Conservation (phyloP, 2,113 vertebrate genomes). For the Sylvilagus bachmani region DNA sequence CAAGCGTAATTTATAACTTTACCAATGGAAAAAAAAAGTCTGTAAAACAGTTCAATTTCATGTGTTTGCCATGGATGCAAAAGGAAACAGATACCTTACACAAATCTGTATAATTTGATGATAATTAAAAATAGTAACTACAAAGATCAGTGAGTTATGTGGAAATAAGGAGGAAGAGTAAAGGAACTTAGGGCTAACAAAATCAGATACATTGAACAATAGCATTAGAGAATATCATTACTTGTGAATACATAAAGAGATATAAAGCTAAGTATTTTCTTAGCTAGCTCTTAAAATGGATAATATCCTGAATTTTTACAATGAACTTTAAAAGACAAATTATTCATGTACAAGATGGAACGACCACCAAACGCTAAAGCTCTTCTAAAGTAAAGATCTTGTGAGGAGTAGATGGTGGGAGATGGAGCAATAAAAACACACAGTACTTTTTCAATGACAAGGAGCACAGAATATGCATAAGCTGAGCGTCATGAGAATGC, state of each 20-base stretch:
- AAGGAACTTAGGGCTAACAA: not conserved
- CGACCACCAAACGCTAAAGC: accelerated
- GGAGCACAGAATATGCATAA: not conserved
- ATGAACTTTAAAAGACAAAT: not conserved
- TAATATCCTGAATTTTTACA: not conserved
- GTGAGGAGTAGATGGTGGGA: no score
- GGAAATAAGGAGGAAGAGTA: not conserved
- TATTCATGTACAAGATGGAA: not conserved
- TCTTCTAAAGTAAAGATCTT: not conserved
- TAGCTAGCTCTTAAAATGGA: not conserved
- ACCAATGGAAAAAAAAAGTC: not conserved
- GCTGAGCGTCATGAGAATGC: not conserved
- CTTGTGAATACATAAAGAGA: not conserved
- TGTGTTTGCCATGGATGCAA: not conserved
- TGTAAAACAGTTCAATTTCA: not conserved
- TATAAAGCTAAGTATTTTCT: not conserved
- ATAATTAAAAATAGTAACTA: not conserved
- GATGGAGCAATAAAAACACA: accelerated
- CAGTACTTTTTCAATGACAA: not conserved
- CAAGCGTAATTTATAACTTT: not conserved
- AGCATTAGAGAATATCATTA: not conserved
- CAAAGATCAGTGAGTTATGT: not conserved
- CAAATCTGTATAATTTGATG: not conserved
- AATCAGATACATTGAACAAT: not conserved
- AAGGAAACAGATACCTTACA: not conserved